Evolutionary conservation across 2,888 invertebrate genomes (phyloP).

Genomic region (Strigamia maritima): DNA sequence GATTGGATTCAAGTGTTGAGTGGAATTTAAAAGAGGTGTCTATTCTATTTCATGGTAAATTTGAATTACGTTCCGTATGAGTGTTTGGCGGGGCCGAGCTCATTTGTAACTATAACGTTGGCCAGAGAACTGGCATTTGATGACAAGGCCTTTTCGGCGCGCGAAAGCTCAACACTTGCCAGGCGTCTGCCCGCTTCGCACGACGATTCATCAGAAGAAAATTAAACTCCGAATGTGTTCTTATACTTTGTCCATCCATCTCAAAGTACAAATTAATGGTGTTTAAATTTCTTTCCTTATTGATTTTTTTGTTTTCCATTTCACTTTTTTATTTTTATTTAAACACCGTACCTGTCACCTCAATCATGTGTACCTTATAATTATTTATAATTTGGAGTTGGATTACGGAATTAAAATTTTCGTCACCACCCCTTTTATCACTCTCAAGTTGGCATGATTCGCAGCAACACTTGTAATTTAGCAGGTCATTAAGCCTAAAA

Average conservation of each 20-base stretch:
- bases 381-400: conserved; percentile 18
- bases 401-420: conserved; percentile 31
- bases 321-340: background rate
- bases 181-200: conserved; percentile 24
- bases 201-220: conserved; percentile 18
- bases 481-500: conserved; percentile 34
- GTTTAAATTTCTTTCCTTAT: conserved; percentile 18
- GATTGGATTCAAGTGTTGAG: background rate
- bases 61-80: conserved; percentile 11
- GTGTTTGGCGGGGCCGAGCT: conserved; percentile 35
- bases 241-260: background rate
- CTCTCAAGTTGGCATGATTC: conserved; percentile 1
- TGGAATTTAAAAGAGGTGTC: background rate
- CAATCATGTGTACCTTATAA: conserved; percentile 29
- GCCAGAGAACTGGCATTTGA: conserved; percentile 36
- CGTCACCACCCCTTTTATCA: conserved; percentile 34
- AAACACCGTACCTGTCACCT: background rate
- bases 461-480: conserved; percentile 24
- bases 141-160: conserved; percentile 38
- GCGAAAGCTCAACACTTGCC: conserved; percentile 36
- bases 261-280: background rate
- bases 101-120: conserved; percentile 39
- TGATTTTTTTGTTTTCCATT: background rate
- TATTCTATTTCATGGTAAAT: conserved; percentile 22
- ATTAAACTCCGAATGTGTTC: conserved; percentile 5